These are phyloP conservation scores for Abscondita cerata DNA, from an alignment of 2,888 invertebrate genomes.

Conservation along the genomic window DNA sequence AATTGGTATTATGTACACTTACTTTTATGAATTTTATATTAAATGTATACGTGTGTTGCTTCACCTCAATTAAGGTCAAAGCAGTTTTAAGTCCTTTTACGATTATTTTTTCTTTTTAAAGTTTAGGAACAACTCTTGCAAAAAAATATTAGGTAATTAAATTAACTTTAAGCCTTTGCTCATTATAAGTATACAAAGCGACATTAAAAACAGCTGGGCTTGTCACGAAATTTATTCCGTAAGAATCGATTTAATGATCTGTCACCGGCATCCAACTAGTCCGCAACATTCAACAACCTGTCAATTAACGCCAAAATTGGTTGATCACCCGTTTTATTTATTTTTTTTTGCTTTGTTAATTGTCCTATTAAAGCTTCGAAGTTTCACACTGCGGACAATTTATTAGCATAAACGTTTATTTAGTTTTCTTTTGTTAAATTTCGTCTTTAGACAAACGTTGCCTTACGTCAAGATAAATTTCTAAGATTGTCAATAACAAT, in stretches of 20 bases:
- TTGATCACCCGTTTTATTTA: constrained; percentile 4
- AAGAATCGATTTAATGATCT: constrained; percentile 13
- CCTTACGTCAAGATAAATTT: constrained; percentile 1
- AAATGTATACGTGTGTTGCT: too few relatives aligned
- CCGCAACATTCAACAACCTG: constrained; percentile 3
- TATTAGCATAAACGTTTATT: constrained; percentile 2
- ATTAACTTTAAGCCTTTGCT: constrained; percentile 3
- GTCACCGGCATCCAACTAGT: background rate
- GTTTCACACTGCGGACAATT: constrained; percentile 1
- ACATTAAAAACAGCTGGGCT: constrained; percentile 10
- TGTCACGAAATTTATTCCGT: constrained; percentile 4
- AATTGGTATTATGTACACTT: too few relatives aligned
- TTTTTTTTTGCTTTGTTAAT: constrained; percentile 7
- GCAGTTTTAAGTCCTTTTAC: too few relatives aligned
- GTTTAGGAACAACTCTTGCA: too few relatives aligned
- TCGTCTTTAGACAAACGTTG: background rate
- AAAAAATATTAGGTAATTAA: too few relatives aligned
- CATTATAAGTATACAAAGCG: constrained; percentile 9
- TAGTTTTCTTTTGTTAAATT: constrained; percentile 1
- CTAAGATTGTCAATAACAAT: background rate
- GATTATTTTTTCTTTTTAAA: background rate
- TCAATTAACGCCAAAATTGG: constrained; percentile 12
- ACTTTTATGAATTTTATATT: too few relatives aligned
- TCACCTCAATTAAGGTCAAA: too few relatives aligned
- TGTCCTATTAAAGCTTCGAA: constrained; percentile 9